Percentiles rank a stretch among this genome's conserved stretches.
These are phyloP conservation scores for Eutrigla gurnardus DNA, from an alignment of 2,797 vertebrate genomes.

Conservation along the genomic window DNA sequence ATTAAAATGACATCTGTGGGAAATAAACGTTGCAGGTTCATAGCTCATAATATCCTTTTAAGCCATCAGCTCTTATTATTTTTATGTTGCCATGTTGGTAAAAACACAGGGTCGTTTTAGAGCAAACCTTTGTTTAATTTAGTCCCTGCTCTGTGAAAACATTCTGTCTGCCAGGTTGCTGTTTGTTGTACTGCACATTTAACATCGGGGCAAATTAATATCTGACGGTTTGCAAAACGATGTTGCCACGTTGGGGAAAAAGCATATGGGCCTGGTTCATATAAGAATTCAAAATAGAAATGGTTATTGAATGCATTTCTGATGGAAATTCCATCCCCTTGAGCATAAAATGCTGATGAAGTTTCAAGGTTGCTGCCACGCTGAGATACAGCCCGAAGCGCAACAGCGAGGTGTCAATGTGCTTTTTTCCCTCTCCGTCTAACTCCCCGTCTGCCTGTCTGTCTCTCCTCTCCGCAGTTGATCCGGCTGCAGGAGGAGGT, in stretches of 20 bases:
- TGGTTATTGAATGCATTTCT: slow-evolving; percentile 45
- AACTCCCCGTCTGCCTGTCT: background rate
- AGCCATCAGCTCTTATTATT: background rate
- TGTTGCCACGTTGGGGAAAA: slow-evolving; percentile 32
- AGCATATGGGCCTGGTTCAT: slow-evolving; percentile 6
- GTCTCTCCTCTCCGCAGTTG: slow-evolving; percentile 80
- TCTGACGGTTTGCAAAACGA: slow-evolving; percentile 23
- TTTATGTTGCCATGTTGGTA: background rate
- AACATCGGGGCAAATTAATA: slow-evolving; percentile 19
- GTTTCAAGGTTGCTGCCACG: slow-evolving; percentile 37
- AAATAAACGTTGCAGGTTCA: background rate
- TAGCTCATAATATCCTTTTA: background rate
- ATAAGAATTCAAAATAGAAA: slow-evolving; percentile 44
- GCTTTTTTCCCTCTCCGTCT: slow-evolving; percentile 3
- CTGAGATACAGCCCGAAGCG: slow-evolving; percentile 31
- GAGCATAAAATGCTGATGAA: slow-evolving; percentile 51
- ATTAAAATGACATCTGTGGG: background rate
- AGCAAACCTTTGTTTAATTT: background rate
- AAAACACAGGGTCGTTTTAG: background rate
- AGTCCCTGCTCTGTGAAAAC: background rate
- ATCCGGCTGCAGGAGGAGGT: slow-evolving; percentile 90
- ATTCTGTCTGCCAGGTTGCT: background rate
- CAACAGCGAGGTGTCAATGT: background rate
- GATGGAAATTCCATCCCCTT: slow-evolving; percentile 41
- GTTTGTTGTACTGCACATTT: background rate